Percentiles rank a stretch among this genome's conserved stretches.
phyloP scores from a whole-genome alignment of 1,140 invertebrate species.

The Psix sp. region DNA sequence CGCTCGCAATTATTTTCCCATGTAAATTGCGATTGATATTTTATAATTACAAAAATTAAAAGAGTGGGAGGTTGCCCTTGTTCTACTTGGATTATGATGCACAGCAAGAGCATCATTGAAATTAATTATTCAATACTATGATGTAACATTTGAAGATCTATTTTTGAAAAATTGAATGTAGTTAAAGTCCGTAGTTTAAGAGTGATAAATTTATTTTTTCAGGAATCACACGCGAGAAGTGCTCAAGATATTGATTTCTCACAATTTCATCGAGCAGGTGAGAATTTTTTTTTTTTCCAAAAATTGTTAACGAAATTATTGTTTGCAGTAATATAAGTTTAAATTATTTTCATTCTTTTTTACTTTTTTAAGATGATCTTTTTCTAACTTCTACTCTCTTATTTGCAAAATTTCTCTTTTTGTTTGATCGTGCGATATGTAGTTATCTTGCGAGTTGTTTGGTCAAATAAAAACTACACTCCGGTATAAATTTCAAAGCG shows the following conservation, averaged over 20 bases:
- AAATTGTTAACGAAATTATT: not conserved
- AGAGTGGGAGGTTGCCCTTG: constrained; percentile 44
- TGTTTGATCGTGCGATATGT: too few species aligned
- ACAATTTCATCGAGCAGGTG: constrained; percentile 14
- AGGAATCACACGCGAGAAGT: constrained; percentile 26
- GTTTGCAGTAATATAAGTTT: too few species aligned
- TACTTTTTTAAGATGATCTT: too few species aligned
- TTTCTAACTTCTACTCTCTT: too few species aligned
- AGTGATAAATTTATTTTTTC: not conserved
- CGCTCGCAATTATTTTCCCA: constrained; percentile 16
- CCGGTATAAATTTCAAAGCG: constrained; percentile 12
- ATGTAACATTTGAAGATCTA: not conserved
- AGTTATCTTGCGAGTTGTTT: too few species aligned
- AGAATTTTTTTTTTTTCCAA: constrained; percentile 3
- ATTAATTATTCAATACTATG: constrained; percentile 33
- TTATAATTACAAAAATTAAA: constrained; percentile 41
- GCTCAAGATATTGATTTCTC: constrained; percentile 13
- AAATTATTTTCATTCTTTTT: not conserved
- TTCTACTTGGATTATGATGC: constrained; percentile 48
- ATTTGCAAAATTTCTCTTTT: too few species aligned
- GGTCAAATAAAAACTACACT: too few species aligned
- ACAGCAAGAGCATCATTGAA: constrained; percentile 34
- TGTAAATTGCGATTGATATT: constrained; percentile 35
- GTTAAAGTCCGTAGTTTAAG: too few species aligned
- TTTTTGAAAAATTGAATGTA: not conserved